Percentiles rank a stretch among this genome's conserved stretches.
phyloP scores from a whole-genome alignment of 2,888 invertebrate species.

The Hanleya hanleyi region DNA sequence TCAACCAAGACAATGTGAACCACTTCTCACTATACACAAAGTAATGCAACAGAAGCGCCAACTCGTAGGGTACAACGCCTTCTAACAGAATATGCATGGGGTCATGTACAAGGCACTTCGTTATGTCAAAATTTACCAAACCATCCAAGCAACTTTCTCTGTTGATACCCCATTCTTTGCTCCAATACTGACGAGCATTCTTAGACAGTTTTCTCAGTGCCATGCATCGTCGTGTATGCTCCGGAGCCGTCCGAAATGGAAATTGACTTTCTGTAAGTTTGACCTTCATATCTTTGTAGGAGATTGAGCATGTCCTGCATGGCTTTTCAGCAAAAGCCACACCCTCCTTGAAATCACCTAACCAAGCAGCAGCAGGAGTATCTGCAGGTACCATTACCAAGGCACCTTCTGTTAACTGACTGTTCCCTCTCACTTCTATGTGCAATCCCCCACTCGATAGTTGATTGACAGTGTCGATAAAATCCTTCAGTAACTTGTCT shows the following conservation, averaged over 20 bases:
- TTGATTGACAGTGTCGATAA: not conserved
- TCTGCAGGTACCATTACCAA: not conserved
- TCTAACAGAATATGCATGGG: slow-evolving; percentile 23
- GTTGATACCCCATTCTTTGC: not conserved
- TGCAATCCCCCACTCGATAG: not conserved
- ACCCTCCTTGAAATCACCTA: slow-evolving; percentile 16
- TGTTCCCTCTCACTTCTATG: not conserved
- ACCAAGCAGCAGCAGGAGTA: not conserved
- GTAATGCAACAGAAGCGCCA: slow-evolving; percentile 2
- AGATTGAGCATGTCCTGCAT: slow-evolving; percentile 7
- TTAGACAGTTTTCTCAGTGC: not conserved
- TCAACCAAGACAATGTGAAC: slow-evolving; percentile 4
- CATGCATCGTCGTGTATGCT: not conserved
- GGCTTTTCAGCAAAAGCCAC: not conserved
- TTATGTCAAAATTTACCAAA: not conserved
- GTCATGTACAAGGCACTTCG: slow-evolving; percentile 11
- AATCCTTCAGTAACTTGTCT: not conserved
- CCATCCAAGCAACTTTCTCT: not conserved
- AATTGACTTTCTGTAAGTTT: not conserved
- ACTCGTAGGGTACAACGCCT: slow-evolving; percentile 4
- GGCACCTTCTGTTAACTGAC: not conserved
- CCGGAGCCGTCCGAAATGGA: not conserved
- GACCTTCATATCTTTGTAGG: not conserved
- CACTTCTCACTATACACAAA: not conserved
- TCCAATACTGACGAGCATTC: not conserved